phyloP scores from a whole-genome alignment of 2,797 vertebrate genomes.

The Melopsittacus undulatus region DNA sequence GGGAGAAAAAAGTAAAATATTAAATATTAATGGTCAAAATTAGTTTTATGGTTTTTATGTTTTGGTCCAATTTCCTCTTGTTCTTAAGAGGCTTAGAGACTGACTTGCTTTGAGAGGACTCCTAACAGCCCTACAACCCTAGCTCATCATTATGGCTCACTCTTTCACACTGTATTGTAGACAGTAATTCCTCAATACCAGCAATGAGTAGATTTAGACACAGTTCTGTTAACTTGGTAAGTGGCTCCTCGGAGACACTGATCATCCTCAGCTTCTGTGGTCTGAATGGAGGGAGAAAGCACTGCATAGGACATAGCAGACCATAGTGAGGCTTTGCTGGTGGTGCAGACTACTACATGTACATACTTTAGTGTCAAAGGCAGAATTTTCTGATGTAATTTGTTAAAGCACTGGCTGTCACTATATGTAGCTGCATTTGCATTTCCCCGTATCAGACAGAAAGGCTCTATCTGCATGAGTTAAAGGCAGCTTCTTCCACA shows the following conservation, averaged over 20 bases:
- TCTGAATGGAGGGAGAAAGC: background rate
- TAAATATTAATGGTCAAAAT: conserved; percentile 47
- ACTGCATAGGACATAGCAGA: background rate
- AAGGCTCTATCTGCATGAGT: background rate
- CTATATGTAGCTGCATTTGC: background rate
- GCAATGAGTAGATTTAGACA: background rate
- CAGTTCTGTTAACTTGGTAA: background rate
- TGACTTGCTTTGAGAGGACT: background rate
- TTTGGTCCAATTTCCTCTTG: background rate
- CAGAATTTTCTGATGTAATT: background rate
- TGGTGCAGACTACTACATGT: background rate
- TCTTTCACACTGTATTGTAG: background rate
- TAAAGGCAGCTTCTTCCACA: background rate
- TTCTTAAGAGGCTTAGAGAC: background rate
- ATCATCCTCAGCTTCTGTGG: background rate
- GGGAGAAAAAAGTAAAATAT: conserved; percentile 23
- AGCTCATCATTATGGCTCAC: background rate
- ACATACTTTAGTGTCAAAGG: background rate
- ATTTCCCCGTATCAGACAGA: background rate
- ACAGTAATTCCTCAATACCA: background rate
- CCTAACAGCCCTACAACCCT: background rate
- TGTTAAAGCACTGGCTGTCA: background rate
- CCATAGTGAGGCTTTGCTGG: background rate
- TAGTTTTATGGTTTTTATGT: background rate
- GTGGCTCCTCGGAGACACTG: background rate